These are phyloP conservation scores for Phoebastria nigripes DNA, from an alignment of 2,797 vertebrate genomes.

Conservation along the genomic window DNA sequence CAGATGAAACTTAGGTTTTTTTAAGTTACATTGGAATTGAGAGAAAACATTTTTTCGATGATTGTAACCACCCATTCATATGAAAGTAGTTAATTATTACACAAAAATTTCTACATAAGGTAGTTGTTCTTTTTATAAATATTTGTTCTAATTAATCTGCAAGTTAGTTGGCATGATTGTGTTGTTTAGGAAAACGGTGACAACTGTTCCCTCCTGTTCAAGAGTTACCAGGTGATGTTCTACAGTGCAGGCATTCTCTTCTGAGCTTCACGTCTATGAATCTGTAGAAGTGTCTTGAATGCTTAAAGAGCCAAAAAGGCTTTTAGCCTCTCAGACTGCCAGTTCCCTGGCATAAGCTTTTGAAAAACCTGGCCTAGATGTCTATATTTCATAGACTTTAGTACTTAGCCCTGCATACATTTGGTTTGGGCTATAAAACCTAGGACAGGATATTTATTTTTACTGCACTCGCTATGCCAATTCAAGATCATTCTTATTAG, in stretches of 20 bases:
- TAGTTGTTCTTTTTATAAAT: neutral
- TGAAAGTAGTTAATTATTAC: neutral
- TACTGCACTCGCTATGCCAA: neutral
- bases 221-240: neutral
- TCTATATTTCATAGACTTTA: neutral
- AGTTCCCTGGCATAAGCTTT: neutral
- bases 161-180: neutral
- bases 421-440: neutral
- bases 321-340: neutral
- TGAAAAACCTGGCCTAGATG: neutral
- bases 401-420: neutral
- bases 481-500: neutral
- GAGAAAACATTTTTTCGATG: neutral
- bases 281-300: neutral
- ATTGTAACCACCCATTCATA: neutral
- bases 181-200: neutral
- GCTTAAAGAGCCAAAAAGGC: slow-evolving; percentile 3
- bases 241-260: neutral
- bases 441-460: neutral
- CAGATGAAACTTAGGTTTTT: neutral
- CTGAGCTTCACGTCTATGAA: neutral
- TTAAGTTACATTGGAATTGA: neutral
- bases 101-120: neutral
- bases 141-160: neutral
- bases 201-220: neutral